Evolutionary conservation across 2,113 vertebrate genomes (phyloP), one percentile per base, ranked within the genome.

Genomic region (Sula dactylatra): DNA sequence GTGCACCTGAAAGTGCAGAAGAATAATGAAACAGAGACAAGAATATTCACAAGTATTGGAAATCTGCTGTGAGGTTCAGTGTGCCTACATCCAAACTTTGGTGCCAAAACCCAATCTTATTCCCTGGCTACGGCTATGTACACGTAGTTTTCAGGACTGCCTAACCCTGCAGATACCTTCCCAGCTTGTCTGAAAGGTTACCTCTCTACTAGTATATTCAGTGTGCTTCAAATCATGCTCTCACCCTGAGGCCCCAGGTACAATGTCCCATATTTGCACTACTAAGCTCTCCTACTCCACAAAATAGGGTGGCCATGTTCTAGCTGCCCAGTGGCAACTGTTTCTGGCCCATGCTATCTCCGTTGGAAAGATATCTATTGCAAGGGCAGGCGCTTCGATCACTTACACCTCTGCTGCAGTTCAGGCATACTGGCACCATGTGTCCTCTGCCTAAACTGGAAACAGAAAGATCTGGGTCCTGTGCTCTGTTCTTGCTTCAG

Each of bases 341-440:
- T 16, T 22, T 1, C 1, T 76, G 38, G 32, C 40, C 38, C 54
- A 34, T 16, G 16, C 9, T 52, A 4, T 29, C 20, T 50, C 54
- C 44, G 20, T 5, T 52, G 58, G 21, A 80, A n/a, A 66, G 34
- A 17, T n/a, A 79, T 2, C 9, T 31, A 6, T 3, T 29, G 31
- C 45, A 0, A 3, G 13, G n/a, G 6, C 18, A 62, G 27, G 18
- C 50, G 34, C 0, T 0, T 42, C 29, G 1, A 71, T 22, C 34
- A 70, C 6, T 31, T 29, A 27, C 0, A 52, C 42, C 24, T 56
- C 20, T 40, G 69, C 77, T 84, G 73, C 45, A 90, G 49, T 74
- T 82, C 42, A 49, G 65, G n/a, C 36, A 70, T 26, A 16, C 29
- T 55, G 69, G 25, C 64, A 90, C 21, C 16, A 87, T 38, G 24